Evolutionary conservation across 2,888 invertebrate species (phyloP).

Genomic region (Lochmaea capreae): DNA sequence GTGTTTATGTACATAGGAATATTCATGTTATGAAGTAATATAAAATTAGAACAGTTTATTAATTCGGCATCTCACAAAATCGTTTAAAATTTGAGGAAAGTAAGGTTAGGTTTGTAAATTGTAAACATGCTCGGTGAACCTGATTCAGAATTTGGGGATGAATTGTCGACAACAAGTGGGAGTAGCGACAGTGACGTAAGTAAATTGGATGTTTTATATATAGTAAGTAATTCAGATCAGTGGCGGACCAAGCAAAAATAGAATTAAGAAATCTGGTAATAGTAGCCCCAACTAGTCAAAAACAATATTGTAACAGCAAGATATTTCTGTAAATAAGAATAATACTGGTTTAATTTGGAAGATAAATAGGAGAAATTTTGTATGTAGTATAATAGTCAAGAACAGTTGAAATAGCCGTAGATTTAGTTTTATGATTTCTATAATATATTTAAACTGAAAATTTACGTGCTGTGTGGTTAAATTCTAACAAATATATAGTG

Average conservation of each 20-base stretch:
- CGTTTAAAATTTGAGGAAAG: neutral
- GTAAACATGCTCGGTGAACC: conserved; percentile 9
- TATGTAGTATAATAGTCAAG: too few relatives aligned
- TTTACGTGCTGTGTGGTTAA: too few relatives aligned
- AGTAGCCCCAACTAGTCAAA: too few relatives aligned
- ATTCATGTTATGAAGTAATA: neutral
- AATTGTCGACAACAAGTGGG: conserved; percentile 2
- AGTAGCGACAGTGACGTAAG: conserved; percentile 7
- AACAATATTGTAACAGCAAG: too few relatives aligned
- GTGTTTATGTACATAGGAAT: neutral
- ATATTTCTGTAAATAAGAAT: too few relatives aligned
- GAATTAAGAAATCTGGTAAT: neutral
- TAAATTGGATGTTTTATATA: neutral
- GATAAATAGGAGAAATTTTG: too few relatives aligned
- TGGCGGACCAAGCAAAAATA: neutral
- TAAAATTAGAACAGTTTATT: too few relatives aligned
- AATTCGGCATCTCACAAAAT: neutral
- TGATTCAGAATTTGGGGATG: conserved; percentile 3
- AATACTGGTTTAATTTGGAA: too few relatives aligned
- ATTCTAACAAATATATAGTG: too few relatives aligned
- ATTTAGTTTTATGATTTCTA: too few relatives aligned
- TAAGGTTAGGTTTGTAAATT: conserved; percentile 5
- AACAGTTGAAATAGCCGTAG: too few relatives aligned
- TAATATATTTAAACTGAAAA: too few relatives aligned
- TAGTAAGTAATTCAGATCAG: neutral